Evolutionary conservation across 2,113 vertebrate species (phyloP), one percentile per base, ranked within the genome.

Genomic region (Labeo rohita): DNA sequence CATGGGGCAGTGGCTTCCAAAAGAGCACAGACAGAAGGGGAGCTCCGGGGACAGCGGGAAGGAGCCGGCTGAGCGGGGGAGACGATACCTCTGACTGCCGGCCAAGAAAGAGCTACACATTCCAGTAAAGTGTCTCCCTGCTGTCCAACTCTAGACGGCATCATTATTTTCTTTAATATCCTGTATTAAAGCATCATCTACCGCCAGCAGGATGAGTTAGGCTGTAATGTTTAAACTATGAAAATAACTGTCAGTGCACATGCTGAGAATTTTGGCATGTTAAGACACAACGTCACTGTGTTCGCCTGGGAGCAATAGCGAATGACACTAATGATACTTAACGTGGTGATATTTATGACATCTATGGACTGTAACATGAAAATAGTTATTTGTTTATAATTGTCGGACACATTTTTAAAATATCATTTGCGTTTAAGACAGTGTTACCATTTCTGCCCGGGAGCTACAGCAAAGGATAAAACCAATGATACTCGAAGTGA

Each of bases 1-100:
- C 90, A 94, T 6, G 89, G 93, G 90, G 93, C 91, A 92, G 83
- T 88, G 89, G 65, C 61, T 93, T 90, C 93, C 65, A 93, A 94
- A 92, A 88, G 85, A 87, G 84, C 16, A 47, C 36, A 23, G 39
- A 45, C 49, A 49, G 61, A 47, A 74, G 72, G 59, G 68, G 52
- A 77, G 23, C 18, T 66, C 39, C 56, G 47, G 28, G 70, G 85
- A 79, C 73, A 86, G 86, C 12, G 73, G 73, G 82, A 59, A 16
- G 54, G 54, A 59, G 16, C 54, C 16, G 54, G 16, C 6, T 59
- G 54, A 59, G 54, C 18, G 54, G 54, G 74, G 74, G 77, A 74
- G 52, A 45, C 72, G 76, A 73, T 56, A 36, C 49, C 68, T 83
- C 75, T 83, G 59, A 34, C 79, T 65, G 61, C 61, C 52, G 61